Evolutionary conservation across 1,140 invertebrate species (phyloP), one percentile per base, ranked within the genome.

Genomic region (Eumeta japonica): DNA sequence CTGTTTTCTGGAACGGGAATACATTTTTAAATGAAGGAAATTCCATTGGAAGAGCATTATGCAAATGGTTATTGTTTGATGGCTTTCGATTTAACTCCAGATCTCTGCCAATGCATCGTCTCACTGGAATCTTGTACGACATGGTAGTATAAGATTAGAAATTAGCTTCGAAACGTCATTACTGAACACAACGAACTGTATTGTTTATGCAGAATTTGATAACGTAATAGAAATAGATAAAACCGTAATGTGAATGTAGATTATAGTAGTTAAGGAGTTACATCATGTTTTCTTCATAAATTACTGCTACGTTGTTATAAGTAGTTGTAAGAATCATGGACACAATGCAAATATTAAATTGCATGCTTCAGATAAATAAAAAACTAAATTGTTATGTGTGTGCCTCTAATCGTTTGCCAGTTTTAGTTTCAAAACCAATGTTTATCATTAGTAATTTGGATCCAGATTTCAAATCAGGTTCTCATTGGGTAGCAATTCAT

Each of bases 1-100:
- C 37, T 73, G 7, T 73, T 63, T 37, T 58, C 55, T 1, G 64
- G 58, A 10, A 63, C 53, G n/a, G 59, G 52, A 2, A 52, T 62
- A 15, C 53, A 65, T 64, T 51, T n/a, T 13, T 42, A 3, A 48
- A 60, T 35, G 24, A 47, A 7, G 50, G 55, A 5, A 57, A 58
- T 35, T 18, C 24, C 62, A 31, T 24, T 18, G 2, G 37, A 52
- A 12, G 19, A 18, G 10, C 20, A 42, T 14, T 55, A 51, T 30
- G 13, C 45, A 10, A n/a, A 48, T 16, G 58, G 58, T 0, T 58
- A 48, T 39, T 50, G 41, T 30, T 34, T 63, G 14, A 45, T 48
- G 27, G 51, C 45, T 14, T 62, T 62, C 32, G 55, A 63, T 39
- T 45, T 64, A 20, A 68, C 60, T 13, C 54, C 53, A 13, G 70